These are phyloP conservation scores for Polylopha cassiicola DNA, from an alignment of 2,888 invertebrate species.

Conservation along the genomic window DNA sequence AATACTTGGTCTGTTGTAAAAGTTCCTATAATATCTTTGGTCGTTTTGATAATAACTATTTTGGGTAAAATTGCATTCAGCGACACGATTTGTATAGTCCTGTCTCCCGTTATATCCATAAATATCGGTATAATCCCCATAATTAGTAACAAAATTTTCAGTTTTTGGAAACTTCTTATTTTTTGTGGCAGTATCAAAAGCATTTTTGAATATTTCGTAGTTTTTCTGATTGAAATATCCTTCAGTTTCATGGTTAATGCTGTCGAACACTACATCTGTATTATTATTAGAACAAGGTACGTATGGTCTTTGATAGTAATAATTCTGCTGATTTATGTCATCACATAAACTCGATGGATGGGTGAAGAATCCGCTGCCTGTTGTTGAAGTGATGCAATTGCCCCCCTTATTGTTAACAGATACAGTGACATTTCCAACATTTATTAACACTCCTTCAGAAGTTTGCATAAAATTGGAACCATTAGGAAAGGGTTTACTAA, in stretches of 20 bases:
- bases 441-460: slow-evolving; percentile 79
- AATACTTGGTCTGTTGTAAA: slow-evolving; percentile 55
- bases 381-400: slow-evolving; percentile 82
- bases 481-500: slow-evolving; percentile 65
- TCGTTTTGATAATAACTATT: slow-evolving; percentile 56
- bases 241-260: slow-evolving; percentile 34
- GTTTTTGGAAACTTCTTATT: slow-evolving; percentile 45
- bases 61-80: slow-evolving; percentile 47
- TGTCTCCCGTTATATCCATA: slow-evolving; percentile 51
- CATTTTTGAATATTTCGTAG: slow-evolving; percentile 77
- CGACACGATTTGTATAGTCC: slow-evolving; percentile 36
- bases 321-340: slow-evolving; percentile 47
- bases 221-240: slow-evolving; percentile 71
- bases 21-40: slow-evolving; percentile 61
- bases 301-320: slow-evolving; percentile 44
- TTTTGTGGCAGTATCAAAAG: slow-evolving; percentile 71
- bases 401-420: slow-evolving; percentile 85
- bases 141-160: slow-evolving; percentile 38
- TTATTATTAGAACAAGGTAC: slow-evolving; percentile 31
- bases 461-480: slow-evolving; percentile 71
- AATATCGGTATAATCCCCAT: slow-evolving; percentile 41
- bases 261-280: slow-evolving; percentile 35
- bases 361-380: slow-evolving; percentile 70
- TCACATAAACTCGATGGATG: slow-evolving; percentile 60
- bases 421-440: slow-evolving; percentile 86